Evolutionary conservation across 53 echinoderm and acorn worm species (phyloP).

Genomic region (Zoroaster sp.): DNA sequence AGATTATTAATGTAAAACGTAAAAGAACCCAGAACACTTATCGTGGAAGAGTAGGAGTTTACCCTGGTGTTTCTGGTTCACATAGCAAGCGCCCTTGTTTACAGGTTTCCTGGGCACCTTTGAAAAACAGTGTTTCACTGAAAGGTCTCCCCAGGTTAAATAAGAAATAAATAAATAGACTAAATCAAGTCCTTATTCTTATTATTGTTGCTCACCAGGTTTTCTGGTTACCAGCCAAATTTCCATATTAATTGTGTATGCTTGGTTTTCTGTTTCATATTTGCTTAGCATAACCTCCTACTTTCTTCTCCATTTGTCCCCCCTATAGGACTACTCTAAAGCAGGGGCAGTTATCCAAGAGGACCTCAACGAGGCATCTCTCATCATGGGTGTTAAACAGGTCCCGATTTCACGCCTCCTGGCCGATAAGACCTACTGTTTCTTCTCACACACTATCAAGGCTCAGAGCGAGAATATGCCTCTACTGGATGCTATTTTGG

Average conservation of each 20-base stretch:
- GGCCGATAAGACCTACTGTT: conserved; percentile 90
- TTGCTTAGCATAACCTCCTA: neutral
- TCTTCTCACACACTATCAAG: conserved; percentile 99
- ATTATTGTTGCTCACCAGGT: too few relatives aligned
- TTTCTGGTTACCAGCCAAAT: too few relatives aligned
- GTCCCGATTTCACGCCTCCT: conserved; percentile 85
- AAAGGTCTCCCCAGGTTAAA: too few relatives aligned
- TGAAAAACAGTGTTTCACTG: too few relatives aligned
- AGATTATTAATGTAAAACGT: too few relatives aligned
- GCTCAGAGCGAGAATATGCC: conserved; percentile 98
- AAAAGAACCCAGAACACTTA: too few relatives aligned
- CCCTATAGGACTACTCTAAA: conserved; percentile 76
- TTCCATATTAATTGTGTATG: neutral
- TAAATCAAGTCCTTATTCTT: too few relatives aligned
- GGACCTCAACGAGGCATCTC: conserved; percentile 84
- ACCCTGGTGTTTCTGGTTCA: too few relatives aligned
- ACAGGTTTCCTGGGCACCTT: too few relatives aligned
- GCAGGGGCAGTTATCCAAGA: conserved; percentile 89
- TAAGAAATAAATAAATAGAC: too few relatives aligned
- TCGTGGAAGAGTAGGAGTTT: too few relatives aligned
- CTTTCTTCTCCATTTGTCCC: neutral
- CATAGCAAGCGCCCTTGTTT: too few relatives aligned
- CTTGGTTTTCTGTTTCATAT: neutral
- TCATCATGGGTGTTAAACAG: conserved; percentile 96
- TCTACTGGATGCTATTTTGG: conserved; percentile 84